phyloP scores from a whole-genome alignment of 2,888 invertebrate species.

The Entomobrya proxima region DNA sequence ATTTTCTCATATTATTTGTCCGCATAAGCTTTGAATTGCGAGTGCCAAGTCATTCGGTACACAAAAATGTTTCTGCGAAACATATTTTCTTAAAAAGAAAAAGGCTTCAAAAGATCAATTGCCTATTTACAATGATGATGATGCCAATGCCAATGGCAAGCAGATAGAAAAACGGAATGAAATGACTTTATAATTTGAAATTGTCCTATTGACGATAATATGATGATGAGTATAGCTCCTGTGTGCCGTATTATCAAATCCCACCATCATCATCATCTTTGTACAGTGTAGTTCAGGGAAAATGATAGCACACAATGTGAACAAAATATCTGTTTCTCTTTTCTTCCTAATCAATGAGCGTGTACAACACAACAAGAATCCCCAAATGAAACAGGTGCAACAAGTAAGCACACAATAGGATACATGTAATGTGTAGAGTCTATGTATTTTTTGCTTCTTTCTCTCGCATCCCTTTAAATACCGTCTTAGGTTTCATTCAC shows the following conservation, averaged over 20 bases:
- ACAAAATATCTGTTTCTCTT: neutral
- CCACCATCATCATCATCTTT: neutral
- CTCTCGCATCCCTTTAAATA: neutral
- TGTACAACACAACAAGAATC: neutral
- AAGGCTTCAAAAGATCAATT: conserved; percentile 32
- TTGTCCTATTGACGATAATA: conserved; percentile 3
- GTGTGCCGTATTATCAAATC: neutral
- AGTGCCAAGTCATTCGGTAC: conserved; percentile 39
- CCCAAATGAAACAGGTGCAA: conserved; percentile 2
- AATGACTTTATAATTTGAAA: conserved; percentile 44
- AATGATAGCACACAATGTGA: neutral
- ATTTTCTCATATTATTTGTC: conserved; percentile 27
- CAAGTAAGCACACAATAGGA: neutral
- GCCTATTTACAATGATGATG: neutral
- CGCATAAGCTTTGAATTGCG: neutral
- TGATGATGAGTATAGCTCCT: neutral
- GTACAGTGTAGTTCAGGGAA: neutral
- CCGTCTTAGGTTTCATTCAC: conserved; percentile 26
- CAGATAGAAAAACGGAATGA: neutral
- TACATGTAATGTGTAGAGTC: too few relatives aligned
- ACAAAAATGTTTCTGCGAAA: neutral
- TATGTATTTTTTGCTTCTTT: too few relatives aligned
- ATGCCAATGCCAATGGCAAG: neutral
- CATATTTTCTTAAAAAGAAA: neutral
- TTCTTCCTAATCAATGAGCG: conserved; percentile 29